Conservation (phyloP, 2,113 vertebrate species). For the Peromyscus polionotus region DNA sequence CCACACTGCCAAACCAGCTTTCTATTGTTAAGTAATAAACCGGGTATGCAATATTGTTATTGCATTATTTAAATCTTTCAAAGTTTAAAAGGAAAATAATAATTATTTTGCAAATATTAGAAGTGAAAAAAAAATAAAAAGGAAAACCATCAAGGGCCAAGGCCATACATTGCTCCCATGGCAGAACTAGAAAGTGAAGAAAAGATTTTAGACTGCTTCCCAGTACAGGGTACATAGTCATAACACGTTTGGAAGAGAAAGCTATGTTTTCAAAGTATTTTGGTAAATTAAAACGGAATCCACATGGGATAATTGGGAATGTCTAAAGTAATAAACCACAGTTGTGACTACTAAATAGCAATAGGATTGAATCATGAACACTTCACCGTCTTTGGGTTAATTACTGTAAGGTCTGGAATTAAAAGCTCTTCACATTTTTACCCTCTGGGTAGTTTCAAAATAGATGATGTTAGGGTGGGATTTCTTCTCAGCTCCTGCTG, state of each 20-base stretch:
- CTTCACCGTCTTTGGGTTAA: background rate
- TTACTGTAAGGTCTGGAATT: background rate
- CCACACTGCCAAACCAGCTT: background rate
- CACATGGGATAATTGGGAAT: slow-evolving; percentile 2
- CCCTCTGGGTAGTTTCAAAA: background rate
- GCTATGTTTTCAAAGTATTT: slow-evolving; percentile 35
- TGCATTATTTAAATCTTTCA: background rate
- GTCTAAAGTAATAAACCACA: slow-evolving; percentile 12
- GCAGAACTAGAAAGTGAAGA: background rate
- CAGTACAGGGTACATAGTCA: background rate
- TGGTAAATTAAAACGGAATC: slow-evolving; percentile 40
- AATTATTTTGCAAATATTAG: background rate
- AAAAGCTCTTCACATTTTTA: background rate
- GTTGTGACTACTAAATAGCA: background rate
- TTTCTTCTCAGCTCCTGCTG: background rate
- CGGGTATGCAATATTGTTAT: background rate
- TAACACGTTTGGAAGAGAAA: background rate
- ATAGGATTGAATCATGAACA: background rate
- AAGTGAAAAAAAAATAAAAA: background rate
- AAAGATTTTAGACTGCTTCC: background rate
- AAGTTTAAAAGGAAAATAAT: background rate
- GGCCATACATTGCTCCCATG: background rate
- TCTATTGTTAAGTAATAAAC: background rate
- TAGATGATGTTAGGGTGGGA: background rate
- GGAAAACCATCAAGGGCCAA: background rate